A percentile compares a stretch with the other conserved stretches of the same genome.
Evolutionary conservation across 2,888 invertebrate species (phyloP).

Genomic region (Nemurella pictetii): DNA sequence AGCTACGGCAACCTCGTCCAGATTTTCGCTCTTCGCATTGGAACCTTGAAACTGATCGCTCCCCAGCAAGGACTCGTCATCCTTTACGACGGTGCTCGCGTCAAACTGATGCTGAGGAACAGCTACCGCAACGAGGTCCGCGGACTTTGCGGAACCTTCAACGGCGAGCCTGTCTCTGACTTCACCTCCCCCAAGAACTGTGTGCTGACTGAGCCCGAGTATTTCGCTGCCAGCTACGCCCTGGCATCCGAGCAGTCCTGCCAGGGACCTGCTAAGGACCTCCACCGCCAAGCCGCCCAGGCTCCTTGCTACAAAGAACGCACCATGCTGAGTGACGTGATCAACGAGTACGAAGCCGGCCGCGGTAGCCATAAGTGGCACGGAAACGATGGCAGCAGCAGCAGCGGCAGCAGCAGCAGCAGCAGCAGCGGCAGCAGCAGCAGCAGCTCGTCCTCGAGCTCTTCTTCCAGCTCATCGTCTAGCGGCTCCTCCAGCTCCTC

Average conservation of each 20-base stretch:
- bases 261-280: slow-evolving; percentile 54
- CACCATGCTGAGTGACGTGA: slow-evolving; percentile 51
- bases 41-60: slow-evolving; percentile 59
- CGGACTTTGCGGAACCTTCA: slow-evolving; percentile 70
- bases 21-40: slow-evolving; percentile 54
- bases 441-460: slow-evolving; percentile 50
- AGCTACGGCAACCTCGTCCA: slow-evolving; percentile 44
- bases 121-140: slow-evolving; percentile 60
- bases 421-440: no score
- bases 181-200: slow-evolving; percentile 61
- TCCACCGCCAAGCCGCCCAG: slow-evolving; percentile 53
- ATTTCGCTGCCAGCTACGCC: slow-evolving; percentile 63
- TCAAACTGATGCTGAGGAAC: slow-evolving; percentile 52
- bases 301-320: slow-evolving; percentile 51
- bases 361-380: slow-evolving; percentile 41
- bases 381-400: no score
- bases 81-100: slow-evolving; percentile 62
- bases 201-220: slow-evolving; percentile 56
- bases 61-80: slow-evolving; percentile 55
- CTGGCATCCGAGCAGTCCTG: slow-evolving; percentile 54
- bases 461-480: slow-evolving; percentile 43
- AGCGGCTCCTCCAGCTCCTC: slow-evolving; percentile 16
- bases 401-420: no score
- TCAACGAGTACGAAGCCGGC: slow-evolving; percentile 52
- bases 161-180: slow-evolving; percentile 62